A percentile compares a stretch with the other conserved stretches of the same genome.
phyloP scores from a whole-genome alignment of 2,113 vertebrate genomes.

The Lates calcarifer region DNA sequence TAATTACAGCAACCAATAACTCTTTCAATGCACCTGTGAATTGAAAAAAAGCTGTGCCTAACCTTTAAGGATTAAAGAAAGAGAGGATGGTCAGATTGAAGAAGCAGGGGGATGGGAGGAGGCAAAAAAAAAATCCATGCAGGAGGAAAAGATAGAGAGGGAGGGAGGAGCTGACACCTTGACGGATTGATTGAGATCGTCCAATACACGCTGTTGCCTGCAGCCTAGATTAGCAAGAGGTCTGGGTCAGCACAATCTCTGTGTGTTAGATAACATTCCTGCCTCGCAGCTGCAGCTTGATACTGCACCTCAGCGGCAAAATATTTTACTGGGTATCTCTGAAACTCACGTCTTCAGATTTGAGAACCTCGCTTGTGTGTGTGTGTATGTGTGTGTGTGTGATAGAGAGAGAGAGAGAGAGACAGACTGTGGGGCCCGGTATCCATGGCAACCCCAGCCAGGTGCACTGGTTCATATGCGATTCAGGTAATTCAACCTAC shows the following conservation, averaged over 20 bases:
- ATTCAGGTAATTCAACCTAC: constrained; percentile 74
- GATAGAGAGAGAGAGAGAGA: constrained; percentile 11
- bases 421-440: constrained; percentile 64
- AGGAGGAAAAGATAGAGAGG: constrained; percentile 41
- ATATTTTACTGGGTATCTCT: constrained; percentile 59
- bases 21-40: too few species aligned
- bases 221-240: constrained; percentile 76
- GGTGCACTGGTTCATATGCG: constrained; percentile 73
- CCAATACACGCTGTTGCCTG: constrained; percentile 65
- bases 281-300: constrained; percentile 64
- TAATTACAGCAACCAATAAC: background rate
- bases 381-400: background rate
- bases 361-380: constrained; percentile 29
- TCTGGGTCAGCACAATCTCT: constrained; percentile 78
- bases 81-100: constrained; percentile 28
- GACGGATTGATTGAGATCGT: constrained; percentile 80
- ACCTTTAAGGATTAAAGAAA: constrained; percentile 42
- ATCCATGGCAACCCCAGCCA: constrained; percentile 80
- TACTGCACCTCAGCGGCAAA: constrained; percentile 46
- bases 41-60: background rate
- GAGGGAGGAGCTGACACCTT: constrained; percentile 68
- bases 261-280: constrained; percentile 67
- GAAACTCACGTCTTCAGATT: constrained; percentile 58
- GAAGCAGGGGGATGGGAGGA: constrained; percentile 11
- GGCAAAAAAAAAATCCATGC: constrained; percentile 39